These are phyloP conservation scores for Glyptemys insculpta DNA, from an alignment of 2,797 vertebrate species.

Conservation along the genomic window DNA sequence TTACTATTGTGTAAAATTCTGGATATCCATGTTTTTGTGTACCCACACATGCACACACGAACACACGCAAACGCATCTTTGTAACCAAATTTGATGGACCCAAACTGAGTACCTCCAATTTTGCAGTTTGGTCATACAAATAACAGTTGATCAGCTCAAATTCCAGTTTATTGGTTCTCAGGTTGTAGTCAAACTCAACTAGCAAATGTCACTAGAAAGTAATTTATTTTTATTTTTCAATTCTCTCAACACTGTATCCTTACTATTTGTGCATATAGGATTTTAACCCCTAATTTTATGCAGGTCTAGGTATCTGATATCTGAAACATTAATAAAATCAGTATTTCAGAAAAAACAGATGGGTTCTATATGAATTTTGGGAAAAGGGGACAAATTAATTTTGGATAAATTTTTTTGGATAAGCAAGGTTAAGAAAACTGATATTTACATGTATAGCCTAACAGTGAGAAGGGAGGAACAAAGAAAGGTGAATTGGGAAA, in stretches of 20 bases:
- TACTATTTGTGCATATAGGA: neutral
- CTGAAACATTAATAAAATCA: neutral
- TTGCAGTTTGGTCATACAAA: neutral
- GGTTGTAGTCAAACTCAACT: neutral
- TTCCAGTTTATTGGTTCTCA: neutral
- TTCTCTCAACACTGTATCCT: neutral
- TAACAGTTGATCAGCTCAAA: neutral
- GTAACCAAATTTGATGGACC: too few species aligned
- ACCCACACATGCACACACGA: neutral
- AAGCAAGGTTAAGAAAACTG: neutral
- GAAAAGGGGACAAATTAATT: neutral
- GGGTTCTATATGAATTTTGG: neutral
- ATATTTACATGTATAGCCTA: fast-evolving
- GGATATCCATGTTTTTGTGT: neutral
- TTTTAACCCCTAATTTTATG: neutral
- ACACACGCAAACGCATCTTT: fast-evolving
- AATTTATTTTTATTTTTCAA: neutral
- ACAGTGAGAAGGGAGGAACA: neutral
- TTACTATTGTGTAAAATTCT: neutral
- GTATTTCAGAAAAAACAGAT: constrained; percentile 5
- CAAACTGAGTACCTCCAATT: neutral
- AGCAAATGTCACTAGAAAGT: neutral
- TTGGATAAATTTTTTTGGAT: neutral
- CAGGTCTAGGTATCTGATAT: neutral
- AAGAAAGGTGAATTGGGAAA: neutral